A percentile compares a stretch with the other conserved stretches of the same genome.
These are phyloP conservation scores for Coreoperca whiteheadi DNA, from an alignment of 2,113 vertebrate genomes.

Conservation along the genomic window DNA sequence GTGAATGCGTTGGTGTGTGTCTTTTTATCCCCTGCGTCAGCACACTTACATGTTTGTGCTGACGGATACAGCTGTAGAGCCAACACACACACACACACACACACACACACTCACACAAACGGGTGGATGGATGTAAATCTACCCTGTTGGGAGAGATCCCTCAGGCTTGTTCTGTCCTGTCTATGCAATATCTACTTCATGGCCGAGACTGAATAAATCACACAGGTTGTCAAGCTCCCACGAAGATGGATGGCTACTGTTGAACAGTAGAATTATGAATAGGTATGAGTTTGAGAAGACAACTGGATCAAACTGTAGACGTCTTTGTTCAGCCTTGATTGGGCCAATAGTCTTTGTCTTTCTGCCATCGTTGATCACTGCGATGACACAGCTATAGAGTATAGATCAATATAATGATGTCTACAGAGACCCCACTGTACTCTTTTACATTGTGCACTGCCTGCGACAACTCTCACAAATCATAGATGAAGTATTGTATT, in stretches of 20 bases:
- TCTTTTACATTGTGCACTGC: slow-evolving; percentile 35
- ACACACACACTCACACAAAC: neutral
- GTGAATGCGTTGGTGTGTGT: slow-evolving; percentile 15
- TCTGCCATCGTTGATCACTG: slow-evolving; percentile 51
- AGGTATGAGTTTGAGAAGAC: slow-evolving; percentile 29
- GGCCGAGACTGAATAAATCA: slow-evolving; percentile 60
- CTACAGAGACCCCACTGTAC: slow-evolving; percentile 42
- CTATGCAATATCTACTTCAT: slow-evolving; percentile 55
- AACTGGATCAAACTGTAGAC: slow-evolving; percentile 20
- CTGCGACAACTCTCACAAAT: slow-evolving; percentile 58
- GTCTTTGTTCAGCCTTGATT: slow-evolving; percentile 61
- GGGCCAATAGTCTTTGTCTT: slow-evolving; percentile 59
- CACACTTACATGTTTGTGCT: slow-evolving; percentile 69
- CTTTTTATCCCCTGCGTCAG: slow-evolving; percentile 59
- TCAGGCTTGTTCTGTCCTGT: slow-evolving; percentile 45
- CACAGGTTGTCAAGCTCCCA: slow-evolving; percentile 33
- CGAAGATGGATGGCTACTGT: slow-evolving; percentile 56
- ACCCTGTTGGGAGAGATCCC: slow-evolving; percentile 44
- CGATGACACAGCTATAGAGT: slow-evolving; percentile 42
- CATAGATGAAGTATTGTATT: slow-evolving; percentile 52
- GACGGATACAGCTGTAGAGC: slow-evolving; percentile 64
- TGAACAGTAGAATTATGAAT: slow-evolving; percentile 49
- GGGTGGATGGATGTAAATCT: slow-evolving; percentile 64
- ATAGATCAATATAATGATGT: slow-evolving; percentile 68
- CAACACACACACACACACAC: slow-evolving; percentile 29